phyloP scores from a whole-genome alignment of 2,888 invertebrate genomes.

The Limnephilus lunatus region DNA sequence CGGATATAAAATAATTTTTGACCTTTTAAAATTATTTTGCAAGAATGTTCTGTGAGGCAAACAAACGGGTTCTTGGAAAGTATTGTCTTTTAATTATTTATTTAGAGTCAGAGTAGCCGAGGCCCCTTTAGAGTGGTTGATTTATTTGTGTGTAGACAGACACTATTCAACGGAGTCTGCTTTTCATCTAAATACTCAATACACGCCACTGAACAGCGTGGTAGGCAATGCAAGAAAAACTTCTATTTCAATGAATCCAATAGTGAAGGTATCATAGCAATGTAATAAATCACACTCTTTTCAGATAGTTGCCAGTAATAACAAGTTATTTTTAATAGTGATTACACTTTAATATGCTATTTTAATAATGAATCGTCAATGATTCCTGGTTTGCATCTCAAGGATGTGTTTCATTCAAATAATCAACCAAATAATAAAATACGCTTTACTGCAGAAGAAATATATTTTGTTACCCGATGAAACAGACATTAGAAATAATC shows the following conservation, averaged over 20 bases:
- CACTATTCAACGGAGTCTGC: neutral
- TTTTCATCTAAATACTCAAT: neutral
- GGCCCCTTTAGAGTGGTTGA: neutral
- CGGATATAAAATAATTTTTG: neutral
- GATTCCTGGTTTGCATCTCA: neutral
- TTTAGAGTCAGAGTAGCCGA: conserved; percentile 2
- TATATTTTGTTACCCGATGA: neutral
- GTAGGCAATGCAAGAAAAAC: neutral
- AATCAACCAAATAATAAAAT: neutral
- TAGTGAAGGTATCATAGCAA: neutral
- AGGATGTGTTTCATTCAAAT: neutral
- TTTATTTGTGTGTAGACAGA: conserved; percentile 13
- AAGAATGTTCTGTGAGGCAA: neutral
- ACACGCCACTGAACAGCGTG: neutral
- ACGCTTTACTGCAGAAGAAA: neutral
- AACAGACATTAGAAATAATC: neutral
- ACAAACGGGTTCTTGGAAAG: neutral
- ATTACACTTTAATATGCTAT: neutral
- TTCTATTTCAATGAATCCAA: neutral
- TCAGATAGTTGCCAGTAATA: neutral
- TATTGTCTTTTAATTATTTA: conserved; percentile 13
- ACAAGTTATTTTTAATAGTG: neutral
- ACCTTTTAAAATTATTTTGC: neutral
- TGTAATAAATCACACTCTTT: neutral
- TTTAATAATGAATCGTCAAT: neutral